Conservation (phyloP, 2,113 vertebrate genomes). For the Halcyon malimbica region DNA sequence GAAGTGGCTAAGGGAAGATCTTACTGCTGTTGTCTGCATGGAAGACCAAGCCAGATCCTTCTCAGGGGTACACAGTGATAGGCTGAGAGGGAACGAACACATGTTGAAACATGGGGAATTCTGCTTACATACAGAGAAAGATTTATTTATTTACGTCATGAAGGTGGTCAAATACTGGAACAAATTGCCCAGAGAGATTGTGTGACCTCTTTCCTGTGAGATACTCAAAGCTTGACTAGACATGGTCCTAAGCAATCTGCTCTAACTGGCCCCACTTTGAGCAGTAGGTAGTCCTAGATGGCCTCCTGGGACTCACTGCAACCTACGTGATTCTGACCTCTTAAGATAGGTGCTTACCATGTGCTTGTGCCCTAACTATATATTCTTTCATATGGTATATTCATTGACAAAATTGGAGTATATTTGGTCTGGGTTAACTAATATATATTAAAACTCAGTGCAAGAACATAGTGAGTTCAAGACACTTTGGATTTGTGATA, state of each 20-base stretch:
- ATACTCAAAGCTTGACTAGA: not conserved
- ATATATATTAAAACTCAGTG: not conserved
- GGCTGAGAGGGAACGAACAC: not conserved
- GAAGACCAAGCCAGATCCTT: not conserved
- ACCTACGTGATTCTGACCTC: not conserved
- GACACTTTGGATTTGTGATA: not conserved
- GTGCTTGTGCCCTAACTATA: not conserved
- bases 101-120: not conserved
- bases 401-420: not conserved
- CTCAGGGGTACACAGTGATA: not conserved
- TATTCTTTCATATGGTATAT: not conserved
- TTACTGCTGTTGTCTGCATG: not conserved
- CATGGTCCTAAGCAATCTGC: not conserved
- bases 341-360: not conserved
- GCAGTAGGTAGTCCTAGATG: not conserved
- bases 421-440: not conserved
- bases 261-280: not conserved
- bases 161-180: not conserved
- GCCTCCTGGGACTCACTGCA: not conserved
- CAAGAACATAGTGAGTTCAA: not conserved
- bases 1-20: not conserved
- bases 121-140: not conserved
- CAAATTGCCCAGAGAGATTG: not conserved
- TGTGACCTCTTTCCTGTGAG: not conserved
- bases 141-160: not conserved